Percentiles rank a stretch among this genome's conserved stretches.
phyloP scores from a whole-genome alignment of 2,797 vertebrate genomes.

The Gallinago stenura region DNA sequence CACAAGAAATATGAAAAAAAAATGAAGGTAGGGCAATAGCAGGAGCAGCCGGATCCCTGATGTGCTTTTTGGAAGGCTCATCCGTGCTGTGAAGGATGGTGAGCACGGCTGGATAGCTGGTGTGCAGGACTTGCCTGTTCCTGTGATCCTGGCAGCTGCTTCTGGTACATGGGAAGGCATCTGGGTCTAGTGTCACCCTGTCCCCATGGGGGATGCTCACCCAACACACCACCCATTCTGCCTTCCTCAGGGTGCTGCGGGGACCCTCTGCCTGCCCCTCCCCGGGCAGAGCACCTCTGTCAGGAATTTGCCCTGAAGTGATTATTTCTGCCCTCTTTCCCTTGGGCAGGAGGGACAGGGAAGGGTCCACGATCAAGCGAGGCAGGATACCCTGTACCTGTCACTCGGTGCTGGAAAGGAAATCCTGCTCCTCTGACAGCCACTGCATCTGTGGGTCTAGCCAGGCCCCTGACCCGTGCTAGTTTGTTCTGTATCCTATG shows the following conservation, averaged over 20 bases:
- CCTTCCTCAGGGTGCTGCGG: background rate
- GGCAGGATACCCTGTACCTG: background rate
- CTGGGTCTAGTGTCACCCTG: background rate
- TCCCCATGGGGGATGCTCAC: background rate
- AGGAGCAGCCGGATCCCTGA: background rate
- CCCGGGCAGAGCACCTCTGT: background rate
- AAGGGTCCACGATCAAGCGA: background rate
- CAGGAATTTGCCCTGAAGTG: background rate
- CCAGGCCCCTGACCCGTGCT: background rate
- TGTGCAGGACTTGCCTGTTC: background rate
- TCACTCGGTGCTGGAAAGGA: background rate
- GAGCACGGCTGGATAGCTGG: background rate
- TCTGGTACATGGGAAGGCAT: background rate
- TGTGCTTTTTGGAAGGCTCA: accelerated
- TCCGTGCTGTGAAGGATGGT: background rate
- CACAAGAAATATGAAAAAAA: background rate
- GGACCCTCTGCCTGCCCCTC: background rate
- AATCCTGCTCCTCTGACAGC: background rate
- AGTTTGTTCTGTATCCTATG: constrained; percentile 3
- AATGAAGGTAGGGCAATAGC: background rate
- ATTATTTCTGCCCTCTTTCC: background rate
- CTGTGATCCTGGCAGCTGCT: background rate
- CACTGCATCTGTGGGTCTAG: background rate
- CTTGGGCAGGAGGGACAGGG: background rate
- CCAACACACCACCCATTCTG: accelerated